Evolutionary conservation across 2,113 vertebrate genomes (phyloP).

Genomic region (Ochotona curzoniae): DNA sequence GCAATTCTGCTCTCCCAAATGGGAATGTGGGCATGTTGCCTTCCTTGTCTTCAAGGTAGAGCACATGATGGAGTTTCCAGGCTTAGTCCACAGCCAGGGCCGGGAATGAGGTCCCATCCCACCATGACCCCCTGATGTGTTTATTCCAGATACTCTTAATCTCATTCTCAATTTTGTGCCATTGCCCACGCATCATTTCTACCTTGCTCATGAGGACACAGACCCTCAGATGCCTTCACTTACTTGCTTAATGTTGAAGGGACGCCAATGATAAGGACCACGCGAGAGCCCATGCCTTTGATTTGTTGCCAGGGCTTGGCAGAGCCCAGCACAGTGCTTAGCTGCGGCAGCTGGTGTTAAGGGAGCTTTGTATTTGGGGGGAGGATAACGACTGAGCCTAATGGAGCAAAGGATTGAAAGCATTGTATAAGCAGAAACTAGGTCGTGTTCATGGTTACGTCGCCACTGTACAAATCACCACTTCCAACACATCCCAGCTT

Average conservation of each 20-base stretch:
- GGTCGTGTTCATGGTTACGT: background rate
- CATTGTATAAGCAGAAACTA: background rate
- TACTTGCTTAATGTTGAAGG: background rate
- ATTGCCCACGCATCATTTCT: background rate
- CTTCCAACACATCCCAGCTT: background rate
- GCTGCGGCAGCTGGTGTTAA: too few species aligned
- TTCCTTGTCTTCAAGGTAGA: background rate
- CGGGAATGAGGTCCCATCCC: background rate
- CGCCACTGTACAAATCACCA: background rate
- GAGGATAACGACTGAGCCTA: background rate
- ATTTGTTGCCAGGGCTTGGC: background rate
- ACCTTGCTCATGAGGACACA: background rate
- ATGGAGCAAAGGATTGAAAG: background rate
- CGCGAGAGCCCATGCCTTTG: background rate
- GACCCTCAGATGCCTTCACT: background rate
- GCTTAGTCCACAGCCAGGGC: background rate
- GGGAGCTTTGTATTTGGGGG: background rate
- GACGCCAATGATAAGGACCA: background rate
- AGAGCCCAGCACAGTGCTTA: rapidly evolving
- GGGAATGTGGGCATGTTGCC: too few species aligned
- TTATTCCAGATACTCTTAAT: background rate
- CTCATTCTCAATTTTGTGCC: background rate
- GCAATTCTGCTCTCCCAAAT: background rate
- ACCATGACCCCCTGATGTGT: background rate
- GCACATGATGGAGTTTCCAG: background rate